phyloP scores from a whole-genome alignment of 2,113 vertebrate genomes.

The Cochlearius cochlearius region DNA sequence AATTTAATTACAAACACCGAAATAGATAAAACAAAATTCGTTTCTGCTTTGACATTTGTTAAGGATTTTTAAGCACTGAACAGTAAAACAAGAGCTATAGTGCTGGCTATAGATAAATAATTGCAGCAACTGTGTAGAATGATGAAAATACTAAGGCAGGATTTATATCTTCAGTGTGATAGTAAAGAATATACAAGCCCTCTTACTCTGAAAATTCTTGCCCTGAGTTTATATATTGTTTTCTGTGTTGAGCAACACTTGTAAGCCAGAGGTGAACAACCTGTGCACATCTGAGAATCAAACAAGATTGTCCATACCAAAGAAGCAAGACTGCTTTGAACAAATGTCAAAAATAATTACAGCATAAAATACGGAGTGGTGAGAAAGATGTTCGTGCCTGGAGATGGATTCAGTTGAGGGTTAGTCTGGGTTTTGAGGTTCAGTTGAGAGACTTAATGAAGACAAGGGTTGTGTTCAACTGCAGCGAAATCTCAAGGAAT shows the following conservation, averaged over 20 bases:
- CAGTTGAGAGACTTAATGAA: neutral
- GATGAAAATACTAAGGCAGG: neutral
- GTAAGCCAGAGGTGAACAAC: neutral
- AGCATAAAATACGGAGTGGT: neutral
- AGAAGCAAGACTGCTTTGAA: neutral
- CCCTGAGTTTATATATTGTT: neutral
- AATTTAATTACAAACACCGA: neutral
- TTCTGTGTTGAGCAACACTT: neutral
- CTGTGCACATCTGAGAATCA: neutral
- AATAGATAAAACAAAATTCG: neutral
- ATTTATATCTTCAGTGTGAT: neutral
- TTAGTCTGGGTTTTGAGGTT: neutral
- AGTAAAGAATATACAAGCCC: neutral
- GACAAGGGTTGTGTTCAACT: neutral
- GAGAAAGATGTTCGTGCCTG: neutral
- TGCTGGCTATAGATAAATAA: neutral
- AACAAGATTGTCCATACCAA: neutral
- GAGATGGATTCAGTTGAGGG: neutral
- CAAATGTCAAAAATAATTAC: neutral
- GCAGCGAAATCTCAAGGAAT: neutral
- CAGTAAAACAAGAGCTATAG: neutral
- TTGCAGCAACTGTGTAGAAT: neutral
- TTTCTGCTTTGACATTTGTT: slow-evolving; percentile 13
- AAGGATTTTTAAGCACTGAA: slow-evolving; percentile 36
- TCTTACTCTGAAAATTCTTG: neutral